Evolutionary conservation across 2,797 vertebrate genomes (phyloP).

Genomic region (Cottoperca gobio): DNA sequence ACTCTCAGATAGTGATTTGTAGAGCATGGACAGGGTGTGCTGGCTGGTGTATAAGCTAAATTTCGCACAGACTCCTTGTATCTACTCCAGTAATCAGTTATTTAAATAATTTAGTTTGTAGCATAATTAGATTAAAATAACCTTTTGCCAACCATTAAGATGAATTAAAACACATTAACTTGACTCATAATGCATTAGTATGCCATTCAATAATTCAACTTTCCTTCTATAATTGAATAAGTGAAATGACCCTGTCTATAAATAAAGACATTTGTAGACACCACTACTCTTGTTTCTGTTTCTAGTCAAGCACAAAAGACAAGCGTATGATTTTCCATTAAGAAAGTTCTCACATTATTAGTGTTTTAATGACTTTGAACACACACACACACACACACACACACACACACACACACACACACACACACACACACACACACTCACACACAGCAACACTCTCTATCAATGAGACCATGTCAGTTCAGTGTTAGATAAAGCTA

Average conservation of each 20-base stretch:
- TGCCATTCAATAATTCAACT: neutral
- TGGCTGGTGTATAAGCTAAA: too few relatives aligned
- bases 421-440: too few relatives aligned
- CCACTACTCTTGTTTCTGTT: neutral
- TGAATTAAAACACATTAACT: neutral
- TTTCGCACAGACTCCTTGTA: neutral
- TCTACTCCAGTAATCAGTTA: neutral
- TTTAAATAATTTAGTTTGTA: neutral
- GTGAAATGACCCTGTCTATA: neutral
- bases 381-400: too few relatives aligned
- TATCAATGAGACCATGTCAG: neutral
- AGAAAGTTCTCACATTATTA: neutral
- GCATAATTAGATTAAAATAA: neutral
- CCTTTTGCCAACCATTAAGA: neutral
- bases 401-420: too few relatives aligned
- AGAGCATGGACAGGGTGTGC: too few relatives aligned
- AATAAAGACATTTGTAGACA: neutral
- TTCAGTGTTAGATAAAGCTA: slow-evolving; percentile 6
- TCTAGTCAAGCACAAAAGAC: neutral
- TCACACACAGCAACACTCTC: neutral
- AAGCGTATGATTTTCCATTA: neutral
- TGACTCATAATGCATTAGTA: neutral
- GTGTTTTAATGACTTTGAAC: neutral
- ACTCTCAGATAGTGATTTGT: too few relatives aligned
- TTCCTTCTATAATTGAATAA: too few relatives aligned